Evolutionary conservation across 2,888 invertebrate genomes (phyloP), one percentile per base, ranked within the genome.

Genomic region (Limenitis camilla): DNA sequence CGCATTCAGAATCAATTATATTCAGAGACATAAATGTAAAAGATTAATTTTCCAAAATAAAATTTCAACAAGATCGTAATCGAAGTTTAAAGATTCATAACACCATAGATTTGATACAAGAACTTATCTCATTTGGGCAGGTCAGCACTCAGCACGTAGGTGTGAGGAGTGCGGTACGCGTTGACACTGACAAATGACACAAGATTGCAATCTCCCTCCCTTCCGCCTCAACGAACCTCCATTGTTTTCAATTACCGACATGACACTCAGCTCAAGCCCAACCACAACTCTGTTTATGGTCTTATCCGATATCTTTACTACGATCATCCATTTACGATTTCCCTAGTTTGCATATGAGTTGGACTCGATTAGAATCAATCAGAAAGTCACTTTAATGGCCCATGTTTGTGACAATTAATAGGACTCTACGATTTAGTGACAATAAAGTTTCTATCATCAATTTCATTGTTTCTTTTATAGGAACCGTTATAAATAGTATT

Each of bases 151-250:
- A 19, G 68, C 66, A 62, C 71, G 81, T 79, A 79, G 81, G 81
- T 75, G 78, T 74, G 66, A 67, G 68, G 70, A 68, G 72, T 75
- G 72, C 71, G 76, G 71, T 69, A 71, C 76, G 71, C 71, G 76
- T 71, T 90, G 92, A 92, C 92, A 91, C 90, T 92, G 92, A 92
- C 92, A 92, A 92, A 92, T 92, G 92, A 91, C 86, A 81, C 84
- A 81, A 91, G 92, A 92, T 92, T 91, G 89, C 89, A 90, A 92
- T 92, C 92, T 91, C 86, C 89, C 81, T 71, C 81, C 81, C 83
- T 80, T 80, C 78, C 80, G 74, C 76, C 71, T 78, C 73, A 69
- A 69, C 71, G 71, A 74, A 69, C 74, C 80, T 81, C 85, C 86
- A 86, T 86, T 86, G 86, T 86, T 86, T 86, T 86, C 86, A 86